Base-by-base conservation (phyloP, 2,888 invertebrate genomes). In the Neoaliturus tenellus region DNA sequence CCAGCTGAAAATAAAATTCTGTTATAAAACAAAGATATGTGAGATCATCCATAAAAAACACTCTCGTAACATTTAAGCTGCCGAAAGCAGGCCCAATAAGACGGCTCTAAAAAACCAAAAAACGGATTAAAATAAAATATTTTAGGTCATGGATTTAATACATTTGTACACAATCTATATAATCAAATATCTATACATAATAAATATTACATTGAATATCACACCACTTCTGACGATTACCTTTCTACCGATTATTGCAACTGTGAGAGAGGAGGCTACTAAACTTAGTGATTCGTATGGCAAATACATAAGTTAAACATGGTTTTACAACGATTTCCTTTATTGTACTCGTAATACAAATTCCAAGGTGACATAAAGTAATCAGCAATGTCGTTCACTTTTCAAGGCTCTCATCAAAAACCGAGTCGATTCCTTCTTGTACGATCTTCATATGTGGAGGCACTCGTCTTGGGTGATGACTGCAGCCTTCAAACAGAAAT, bases 101-200 rank as follows among this genome's bases (percentile, higher is more conserved):
- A 28, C 62, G 62, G 62, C 62, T 62, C 20, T 12, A 62, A 62
- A 4, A 62, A 62, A 62, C 28, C 20, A 2, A 33, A 33, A 31
- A 33, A 8, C 23, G 17, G 35, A 67, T 31, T 67, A 31, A 71
- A 71, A 35, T 71, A 71, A 71, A 71, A 71, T 17, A 39, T 31
- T 20, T 71, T 39, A 39, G 71, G 75, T 75, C 75, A 75, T 75
- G 75, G 75, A 75, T 48, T 75, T 48, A 48, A 75, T 75, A 75
- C 75, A 75, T 75, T 75, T 75, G 75, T 75, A 75, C 75, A 75
- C 71, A 35, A 71, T 71, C 71, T 35, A 71, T 71, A 39, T 75
- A 28, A 41, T 75, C 41, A 35, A 75, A 75, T 75, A 75, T 75
- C 75, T 75, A 75, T 41, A 75, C 44, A 44, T 28, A 44, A 48